phyloP scores from a whole-genome alignment of 2,888 invertebrate species.

The Pristionchus fissidentatus region DNA sequence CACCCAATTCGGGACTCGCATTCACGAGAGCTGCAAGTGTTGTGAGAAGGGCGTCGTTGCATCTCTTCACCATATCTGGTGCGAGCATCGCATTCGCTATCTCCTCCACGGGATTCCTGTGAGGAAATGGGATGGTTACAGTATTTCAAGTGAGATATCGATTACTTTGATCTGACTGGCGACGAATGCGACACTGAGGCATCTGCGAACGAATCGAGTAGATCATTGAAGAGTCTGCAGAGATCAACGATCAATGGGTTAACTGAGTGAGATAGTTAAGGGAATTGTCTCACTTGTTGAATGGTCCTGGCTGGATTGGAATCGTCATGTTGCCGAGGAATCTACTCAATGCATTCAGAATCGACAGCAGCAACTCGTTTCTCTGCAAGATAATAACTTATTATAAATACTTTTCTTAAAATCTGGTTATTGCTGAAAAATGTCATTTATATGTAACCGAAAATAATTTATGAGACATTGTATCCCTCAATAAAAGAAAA shows the following conservation, averaged over 20 bases:
- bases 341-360: conserved; percentile 50
- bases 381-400: conserved; percentile 23
- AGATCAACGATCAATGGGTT: neutral
- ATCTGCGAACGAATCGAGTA: conserved; percentile 42
- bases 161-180: conserved; percentile 42
- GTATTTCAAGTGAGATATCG: neutral
- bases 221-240: conserved; percentile 48
- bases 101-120: conserved; percentile 47
- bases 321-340: conserved; percentile 53
- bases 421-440: neutral
- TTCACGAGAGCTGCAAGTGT: conserved; percentile 54
- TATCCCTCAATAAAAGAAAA: neutral
- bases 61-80: conserved; percentile 49
- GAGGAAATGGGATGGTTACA: neutral
- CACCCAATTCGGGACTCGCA: conserved; percentile 55
- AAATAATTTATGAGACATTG: neutral
- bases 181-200: conserved; percentile 36
- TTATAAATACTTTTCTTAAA: neutral
- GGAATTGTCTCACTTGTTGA: conserved; percentile 51
- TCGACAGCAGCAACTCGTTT: conserved; percentile 48
- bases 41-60: conserved; percentile 52
- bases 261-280: neutral
- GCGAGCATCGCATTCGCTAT: conserved; percentile 15
- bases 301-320: conserved; percentile 50
- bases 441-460: neutral